Conservation (phyloP, 2,113 vertebrate species). For the Grammomys dolichurus region DNA sequence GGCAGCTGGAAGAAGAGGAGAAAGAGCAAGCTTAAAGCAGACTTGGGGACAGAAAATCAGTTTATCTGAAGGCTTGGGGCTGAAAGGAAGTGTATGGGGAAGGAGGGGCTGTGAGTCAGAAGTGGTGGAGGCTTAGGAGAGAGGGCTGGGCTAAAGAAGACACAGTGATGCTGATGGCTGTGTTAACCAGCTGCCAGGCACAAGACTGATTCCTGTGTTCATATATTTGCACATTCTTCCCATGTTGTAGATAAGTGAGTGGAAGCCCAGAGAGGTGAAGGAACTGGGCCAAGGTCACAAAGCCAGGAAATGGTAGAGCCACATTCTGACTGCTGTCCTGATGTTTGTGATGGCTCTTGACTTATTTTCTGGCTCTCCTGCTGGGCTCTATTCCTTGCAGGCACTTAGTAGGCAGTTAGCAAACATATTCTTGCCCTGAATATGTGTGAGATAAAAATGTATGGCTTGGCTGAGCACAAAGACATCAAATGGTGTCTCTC, state of each 20-base stretch:
- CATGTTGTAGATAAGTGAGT: background rate
- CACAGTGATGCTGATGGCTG: background rate
- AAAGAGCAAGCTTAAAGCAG: background rate
- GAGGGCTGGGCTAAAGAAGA: background rate
- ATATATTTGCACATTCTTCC: background rate
- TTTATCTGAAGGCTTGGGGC: background rate
- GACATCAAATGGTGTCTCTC: background rate
- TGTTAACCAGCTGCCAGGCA: background rate
- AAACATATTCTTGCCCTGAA: background rate
- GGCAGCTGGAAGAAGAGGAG: background rate
- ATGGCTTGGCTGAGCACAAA: background rate
- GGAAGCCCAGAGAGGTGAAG: background rate
- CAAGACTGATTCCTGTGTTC: background rate
- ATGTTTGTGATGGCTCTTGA: background rate
- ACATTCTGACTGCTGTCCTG: background rate
- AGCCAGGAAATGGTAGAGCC: background rate
- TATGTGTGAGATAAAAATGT: background rate
- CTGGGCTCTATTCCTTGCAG: background rate
- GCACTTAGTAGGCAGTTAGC: background rate
- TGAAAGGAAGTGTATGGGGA: background rate
- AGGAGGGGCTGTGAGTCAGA: background rate
- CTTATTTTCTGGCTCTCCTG: background rate
- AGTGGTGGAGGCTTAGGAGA: rapidly evolving
- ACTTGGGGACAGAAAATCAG: background rate
- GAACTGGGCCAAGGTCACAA: background rate